These are phyloP conservation scores for Microcebus griseorufus DNA, from an alignment of 2,113 vertebrate species.

Conservation along the genomic window DNA sequence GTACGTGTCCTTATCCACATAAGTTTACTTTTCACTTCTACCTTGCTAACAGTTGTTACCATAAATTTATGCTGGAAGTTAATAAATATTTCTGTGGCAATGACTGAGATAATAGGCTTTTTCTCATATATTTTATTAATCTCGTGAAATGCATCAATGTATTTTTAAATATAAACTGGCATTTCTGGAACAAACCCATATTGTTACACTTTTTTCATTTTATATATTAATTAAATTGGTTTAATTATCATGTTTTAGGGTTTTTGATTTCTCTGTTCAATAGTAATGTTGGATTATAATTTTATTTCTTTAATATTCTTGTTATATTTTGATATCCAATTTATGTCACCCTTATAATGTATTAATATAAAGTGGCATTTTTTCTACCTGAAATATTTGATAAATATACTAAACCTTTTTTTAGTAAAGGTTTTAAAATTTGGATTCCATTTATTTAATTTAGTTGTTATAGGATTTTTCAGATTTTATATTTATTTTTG, in stretches of 20 bases:
- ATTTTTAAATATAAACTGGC: neutral
- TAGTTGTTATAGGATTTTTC: neutral
- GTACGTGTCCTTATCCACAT: too few species aligned
- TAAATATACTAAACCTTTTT: too few species aligned
- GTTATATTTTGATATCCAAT: neutral
- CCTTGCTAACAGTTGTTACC: neutral
- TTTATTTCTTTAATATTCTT: neutral
- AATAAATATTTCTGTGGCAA: neutral
- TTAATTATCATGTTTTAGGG: neutral
- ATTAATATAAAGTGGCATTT: neutral
- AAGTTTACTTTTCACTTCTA: neutral
- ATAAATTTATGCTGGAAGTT: neutral
- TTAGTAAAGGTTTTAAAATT: neutral
- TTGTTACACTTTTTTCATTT: neutral
- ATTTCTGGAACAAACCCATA: neutral
- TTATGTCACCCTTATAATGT: neutral
- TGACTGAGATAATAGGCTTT: neutral
- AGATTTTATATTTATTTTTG: neutral
- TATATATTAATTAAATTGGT: too few species aligned
- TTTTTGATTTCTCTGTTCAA: neutral
- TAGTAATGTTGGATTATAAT: neutral
- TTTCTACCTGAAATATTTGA: neutral
- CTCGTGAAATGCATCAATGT: neutral
- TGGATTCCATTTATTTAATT: neutral
- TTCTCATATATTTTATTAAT: neutral